Evolutionary conservation across 2,888 invertebrate species (phyloP).

Genomic region (Mantis religiosa): DNA sequence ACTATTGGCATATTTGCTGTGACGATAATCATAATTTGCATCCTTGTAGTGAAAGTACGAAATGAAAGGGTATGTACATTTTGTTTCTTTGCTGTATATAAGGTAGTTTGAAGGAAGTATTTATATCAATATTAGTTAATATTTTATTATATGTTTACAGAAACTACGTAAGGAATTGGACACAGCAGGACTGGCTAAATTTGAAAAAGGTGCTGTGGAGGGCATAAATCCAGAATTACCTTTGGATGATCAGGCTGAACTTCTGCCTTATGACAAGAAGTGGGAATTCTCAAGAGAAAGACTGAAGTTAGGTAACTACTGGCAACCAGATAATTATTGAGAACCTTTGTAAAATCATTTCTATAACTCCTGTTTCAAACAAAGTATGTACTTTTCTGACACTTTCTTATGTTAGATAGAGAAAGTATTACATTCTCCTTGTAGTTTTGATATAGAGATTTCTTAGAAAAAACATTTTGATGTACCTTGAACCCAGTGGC

Average conservation of each 20-base stretch:
- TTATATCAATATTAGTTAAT: neutral
- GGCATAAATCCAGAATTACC: conserved; percentile 84
- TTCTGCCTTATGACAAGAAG: conserved; percentile 84
- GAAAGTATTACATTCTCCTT: too few relatives aligned
- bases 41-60: conserved; percentile 33
- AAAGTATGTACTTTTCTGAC: too few relatives aligned
- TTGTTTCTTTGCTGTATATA: neutral
- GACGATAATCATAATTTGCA: conserved; percentile 36
- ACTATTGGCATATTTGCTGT: conserved; percentile 36
- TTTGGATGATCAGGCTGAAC: conserved; percentile 87
- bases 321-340: neutral
- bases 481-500: too few relatives aligned
- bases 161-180: conserved; percentile 62
- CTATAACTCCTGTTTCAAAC: too few relatives aligned
- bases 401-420: too few relatives aligned
- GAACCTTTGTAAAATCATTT: too few relatives aligned
- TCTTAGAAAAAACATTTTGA: too few relatives aligned
- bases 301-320: conserved; percentile 64
- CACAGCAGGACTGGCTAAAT: conserved; percentile 68
- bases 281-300: conserved; percentile 90
- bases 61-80: conserved; percentile 41
- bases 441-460: too few relatives aligned
- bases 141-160: conserved; percentile 39
- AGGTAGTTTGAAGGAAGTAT: neutral
- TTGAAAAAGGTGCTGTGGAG: conserved; percentile 74